phyloP scores from a whole-genome alignment of 1,140 invertebrate species.

The Magallana gigas region DNA sequence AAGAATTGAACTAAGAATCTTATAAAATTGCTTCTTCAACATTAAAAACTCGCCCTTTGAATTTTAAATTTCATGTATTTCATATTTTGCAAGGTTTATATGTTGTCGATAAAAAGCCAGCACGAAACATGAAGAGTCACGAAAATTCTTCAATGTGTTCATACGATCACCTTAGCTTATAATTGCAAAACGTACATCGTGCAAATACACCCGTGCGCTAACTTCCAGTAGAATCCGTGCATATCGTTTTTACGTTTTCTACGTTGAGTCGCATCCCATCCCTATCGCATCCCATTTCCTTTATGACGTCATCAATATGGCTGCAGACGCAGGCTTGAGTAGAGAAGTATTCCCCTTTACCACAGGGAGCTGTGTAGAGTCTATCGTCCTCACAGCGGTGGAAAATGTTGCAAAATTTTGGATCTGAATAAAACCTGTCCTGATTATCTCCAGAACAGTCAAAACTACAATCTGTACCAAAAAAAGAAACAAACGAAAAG shows the following conservation, averaged over 20 bases:
- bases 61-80: too few relatives aligned
- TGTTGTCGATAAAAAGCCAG: too few relatives aligned
- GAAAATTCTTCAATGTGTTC: too few relatives aligned
- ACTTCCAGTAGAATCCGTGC: not conserved
- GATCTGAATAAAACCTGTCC: slow-evolving; percentile 7
- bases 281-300: not conserved
- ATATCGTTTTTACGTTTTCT: not conserved
- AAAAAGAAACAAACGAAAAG: too few relatives aligned
- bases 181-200: too few relatives aligned
- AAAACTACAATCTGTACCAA: not conserved
- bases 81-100: too few relatives aligned
- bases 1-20: too few relatives aligned
- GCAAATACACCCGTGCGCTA: not conserved
- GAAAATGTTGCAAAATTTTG: slow-evolving; percentile 34
- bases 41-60: too few relatives aligned
- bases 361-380: slow-evolving; percentile 17
- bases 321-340: not conserved
- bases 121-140: too few relatives aligned
- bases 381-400: slow-evolving; percentile 3
- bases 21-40: too few relatives aligned
- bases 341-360: not conserved
- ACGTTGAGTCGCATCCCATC: not conserved
- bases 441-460: not conserved
- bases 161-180: too few relatives aligned
- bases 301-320: slow-evolving; percentile 2